These are phyloP conservation scores for Arion vulgaris DNA, from an alignment of 1,140 invertebrate species.

Conservation along the genomic window DNA sequence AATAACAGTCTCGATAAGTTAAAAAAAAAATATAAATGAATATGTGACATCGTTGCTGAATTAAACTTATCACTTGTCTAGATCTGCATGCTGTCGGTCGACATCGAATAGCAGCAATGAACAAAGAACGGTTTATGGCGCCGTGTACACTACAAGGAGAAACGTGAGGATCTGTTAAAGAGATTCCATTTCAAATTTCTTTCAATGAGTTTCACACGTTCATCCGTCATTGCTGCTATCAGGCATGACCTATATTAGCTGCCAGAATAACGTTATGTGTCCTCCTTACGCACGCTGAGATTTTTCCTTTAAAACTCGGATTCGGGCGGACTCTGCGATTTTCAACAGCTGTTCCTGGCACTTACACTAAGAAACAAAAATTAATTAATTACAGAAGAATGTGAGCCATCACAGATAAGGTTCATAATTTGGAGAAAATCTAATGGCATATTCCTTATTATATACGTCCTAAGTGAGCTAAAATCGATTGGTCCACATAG, in stretches of 20 bases:
- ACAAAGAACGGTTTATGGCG: background rate
- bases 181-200: background rate
- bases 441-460: background rate
- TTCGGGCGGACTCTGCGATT: background rate
- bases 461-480: too few relatives aligned
- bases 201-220: background rate
- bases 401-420: background rate
- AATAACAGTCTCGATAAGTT: too few relatives aligned
- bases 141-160: background rate
- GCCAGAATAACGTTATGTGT: background rate
- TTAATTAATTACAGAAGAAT: background rate
- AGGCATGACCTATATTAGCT: background rate
- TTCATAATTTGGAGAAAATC: background rate
- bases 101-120: background rate
- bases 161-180: background rate
- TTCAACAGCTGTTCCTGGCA: background rate
- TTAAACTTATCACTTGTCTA: too few relatives aligned
- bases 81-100: too few relatives aligned
- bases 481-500: too few relatives aligned
- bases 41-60: too few relatives aligned
- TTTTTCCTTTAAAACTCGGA: background rate
- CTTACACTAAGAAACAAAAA: background rate
- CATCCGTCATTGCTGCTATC: background rate
- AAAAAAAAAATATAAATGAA: too few relatives aligned
- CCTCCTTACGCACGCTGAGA: background rate